Evolutionary conservation across 35 echinoderm and acorn worm genomes (phyloP).

Genomic region (Strongylocentrotus purpuratus): DNA sequence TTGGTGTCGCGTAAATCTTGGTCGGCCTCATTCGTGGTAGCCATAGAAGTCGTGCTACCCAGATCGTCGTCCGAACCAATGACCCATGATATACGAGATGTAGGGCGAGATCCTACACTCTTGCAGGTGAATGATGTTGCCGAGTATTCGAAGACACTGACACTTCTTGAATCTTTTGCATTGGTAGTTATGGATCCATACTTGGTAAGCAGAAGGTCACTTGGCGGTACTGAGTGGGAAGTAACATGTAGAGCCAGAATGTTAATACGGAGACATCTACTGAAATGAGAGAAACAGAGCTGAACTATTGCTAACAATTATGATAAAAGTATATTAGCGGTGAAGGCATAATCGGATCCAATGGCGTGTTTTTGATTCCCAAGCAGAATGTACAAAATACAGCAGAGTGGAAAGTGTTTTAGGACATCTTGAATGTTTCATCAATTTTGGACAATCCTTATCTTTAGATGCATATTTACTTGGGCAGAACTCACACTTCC

Average conservation of each 20-base stretch:
- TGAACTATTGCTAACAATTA: too few species aligned
- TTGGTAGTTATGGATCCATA: neutral
- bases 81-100: neutral
- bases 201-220: neutral
- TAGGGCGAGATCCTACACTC: neutral
- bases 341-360: too few species aligned
- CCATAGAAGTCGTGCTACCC: neutral
- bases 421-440: too few species aligned
- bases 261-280: too few species aligned
- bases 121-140: neutral
- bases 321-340: too few species aligned
- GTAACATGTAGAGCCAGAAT: neutral
- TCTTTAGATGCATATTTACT: too few species aligned
- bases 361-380: too few species aligned
- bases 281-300: too few species aligned
- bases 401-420: too few species aligned
- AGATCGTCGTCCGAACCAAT: neutral
- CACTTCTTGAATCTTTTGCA: neutral
- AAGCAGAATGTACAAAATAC: too few species aligned
- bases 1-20: neutral
- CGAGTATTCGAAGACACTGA: neutral
- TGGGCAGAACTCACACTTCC: too few species aligned
- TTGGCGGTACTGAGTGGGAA: neutral
- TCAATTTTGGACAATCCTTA: too few species aligned
- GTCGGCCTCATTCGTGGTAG: neutral